Percentiles rank a stretch among this genome's conserved stretches.
phyloP scores from a whole-genome alignment of 2,113 vertebrate species.

The Lampris incognitus region DNA sequence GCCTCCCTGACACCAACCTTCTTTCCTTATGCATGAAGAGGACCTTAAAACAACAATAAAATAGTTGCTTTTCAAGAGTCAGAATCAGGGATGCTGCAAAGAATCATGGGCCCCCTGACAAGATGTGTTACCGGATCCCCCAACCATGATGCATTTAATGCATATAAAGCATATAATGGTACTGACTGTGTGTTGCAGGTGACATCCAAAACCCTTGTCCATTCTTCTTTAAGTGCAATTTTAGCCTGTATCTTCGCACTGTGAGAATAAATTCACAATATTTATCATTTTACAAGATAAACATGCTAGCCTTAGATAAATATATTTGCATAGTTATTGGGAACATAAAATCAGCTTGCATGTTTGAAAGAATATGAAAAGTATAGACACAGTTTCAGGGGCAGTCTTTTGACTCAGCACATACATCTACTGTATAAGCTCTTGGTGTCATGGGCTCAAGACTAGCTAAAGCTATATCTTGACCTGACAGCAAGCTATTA shows the following conservation, averaged over 20 bases:
- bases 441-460: too few species aligned
- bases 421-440: too few species aligned
- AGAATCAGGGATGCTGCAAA: background rate
- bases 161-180: background rate
- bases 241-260: slow-evolving; percentile 60
- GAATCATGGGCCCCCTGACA: too few species aligned
- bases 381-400: too few species aligned
- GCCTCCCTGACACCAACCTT: slow-evolving; percentile 76
- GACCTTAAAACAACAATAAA: slow-evolving; percentile 52
- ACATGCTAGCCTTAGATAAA: background rate
- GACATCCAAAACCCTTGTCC: slow-evolving; percentile 59
- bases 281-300: background rate
- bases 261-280: slow-evolving; percentile 3
- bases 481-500: background rate
- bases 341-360: background rate
- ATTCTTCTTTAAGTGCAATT: slow-evolving; percentile 27
- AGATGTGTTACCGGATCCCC: too few species aligned
- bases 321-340: background rate
- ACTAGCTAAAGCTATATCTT: background rate
- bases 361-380: background rate
- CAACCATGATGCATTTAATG: too few species aligned
- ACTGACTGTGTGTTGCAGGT: slow-evolving; percentile 60
- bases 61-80: background rate
- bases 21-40: slow-evolving; percentile 49
- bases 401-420: background rate